Percentiles rank a stretch among this genome's conserved stretches.
Conservation (phyloP, 2,888 invertebrate species). For the Mimumesa dahlbomi region DNA sequence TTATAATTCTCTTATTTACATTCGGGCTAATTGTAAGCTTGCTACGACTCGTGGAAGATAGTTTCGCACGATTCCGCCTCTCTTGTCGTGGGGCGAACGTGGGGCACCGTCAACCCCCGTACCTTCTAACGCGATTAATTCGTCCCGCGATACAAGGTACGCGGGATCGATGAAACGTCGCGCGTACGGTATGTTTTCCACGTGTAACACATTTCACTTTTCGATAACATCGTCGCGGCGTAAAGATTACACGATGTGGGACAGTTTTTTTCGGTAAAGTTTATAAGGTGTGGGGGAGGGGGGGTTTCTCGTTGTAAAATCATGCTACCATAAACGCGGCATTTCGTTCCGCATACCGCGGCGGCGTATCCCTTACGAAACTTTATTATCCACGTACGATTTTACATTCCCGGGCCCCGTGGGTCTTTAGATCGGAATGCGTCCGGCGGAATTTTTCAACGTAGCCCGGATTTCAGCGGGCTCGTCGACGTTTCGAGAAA, state of each 20-base stretch:
- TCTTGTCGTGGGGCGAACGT: constrained; percentile 24
- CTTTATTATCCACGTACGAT: not conserved
- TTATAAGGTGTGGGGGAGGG: too few species aligned
- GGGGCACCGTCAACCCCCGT: too few species aligned
- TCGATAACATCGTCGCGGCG: too few species aligned
- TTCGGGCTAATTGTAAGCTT: constrained; percentile 55
- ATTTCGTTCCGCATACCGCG: not conserved
- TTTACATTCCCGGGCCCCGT: not conserved
- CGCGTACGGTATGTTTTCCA: too few species aligned
- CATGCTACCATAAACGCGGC: not conserved
- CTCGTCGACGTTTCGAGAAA: constrained; percentile 22
- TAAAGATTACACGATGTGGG: too few species aligned
- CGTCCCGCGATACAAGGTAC: too few species aligned
- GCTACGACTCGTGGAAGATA: constrained; percentile 11
- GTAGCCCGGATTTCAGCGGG: not conserved
- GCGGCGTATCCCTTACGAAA: not conserved
- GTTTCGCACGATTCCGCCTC: constrained; percentile 41
- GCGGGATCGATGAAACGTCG: too few species aligned
- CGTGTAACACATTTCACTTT: too few species aligned
- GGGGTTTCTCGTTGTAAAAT: not conserved
- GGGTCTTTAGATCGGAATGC: not conserved
- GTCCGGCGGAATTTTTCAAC: constrained; percentile 1
- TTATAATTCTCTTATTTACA: constrained; percentile 59
- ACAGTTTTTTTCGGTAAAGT: too few species aligned
- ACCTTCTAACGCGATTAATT: too few species aligned